phyloP scores from a whole-genome alignment of 2,113 vertebrate species.

The Callopanchax toddi region DNA sequence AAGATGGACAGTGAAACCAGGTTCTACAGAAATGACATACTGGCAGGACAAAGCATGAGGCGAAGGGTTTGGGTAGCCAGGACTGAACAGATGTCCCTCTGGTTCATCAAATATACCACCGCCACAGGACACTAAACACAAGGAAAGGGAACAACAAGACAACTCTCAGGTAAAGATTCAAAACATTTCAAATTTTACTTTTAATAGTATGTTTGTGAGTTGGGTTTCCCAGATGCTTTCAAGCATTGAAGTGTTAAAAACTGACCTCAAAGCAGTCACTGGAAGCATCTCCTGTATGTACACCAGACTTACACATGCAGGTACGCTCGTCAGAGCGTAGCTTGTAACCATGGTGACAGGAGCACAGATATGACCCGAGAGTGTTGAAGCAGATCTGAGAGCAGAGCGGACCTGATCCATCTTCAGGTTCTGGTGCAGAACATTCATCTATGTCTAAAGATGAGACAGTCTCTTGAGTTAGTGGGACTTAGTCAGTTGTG shows the following conservation, averaged over 20 bases:
- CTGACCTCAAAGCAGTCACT: too few relatives aligned
- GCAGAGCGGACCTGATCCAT: conserved; percentile 75
- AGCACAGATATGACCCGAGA: conserved; percentile 88
- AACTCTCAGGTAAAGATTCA: neutral
- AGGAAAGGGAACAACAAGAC: conserved; percentile 42
- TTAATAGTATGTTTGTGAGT: too few relatives aligned
- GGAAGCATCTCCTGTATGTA: neutral
- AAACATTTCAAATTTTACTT: neutral
- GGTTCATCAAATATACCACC: conserved; percentile 71
- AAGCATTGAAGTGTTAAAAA: too few relatives aligned
- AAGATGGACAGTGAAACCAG: conserved; percentile 71
- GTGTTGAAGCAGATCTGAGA: conserved; percentile 93
- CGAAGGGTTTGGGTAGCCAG: conserved; percentile 68
- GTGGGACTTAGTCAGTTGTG: neutral
- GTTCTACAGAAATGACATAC: conserved; percentile 73
- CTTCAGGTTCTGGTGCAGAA: conserved; percentile 38
- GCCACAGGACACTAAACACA: conserved; percentile 68
- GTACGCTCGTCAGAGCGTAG: conserved; percentile 82
- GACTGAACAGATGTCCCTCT: conserved; percentile 74
- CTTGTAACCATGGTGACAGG: conserved; percentile 85
- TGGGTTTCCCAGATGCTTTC: too few relatives aligned
- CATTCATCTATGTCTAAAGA: conserved; percentile 78
- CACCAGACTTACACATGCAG: conserved; percentile 82
- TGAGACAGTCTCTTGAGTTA: neutral
- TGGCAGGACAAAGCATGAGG: conserved; percentile 68